Base-by-base conservation (phyloP, 2,888 invertebrate genomes). In the Monochamus alternatus region DNA sequence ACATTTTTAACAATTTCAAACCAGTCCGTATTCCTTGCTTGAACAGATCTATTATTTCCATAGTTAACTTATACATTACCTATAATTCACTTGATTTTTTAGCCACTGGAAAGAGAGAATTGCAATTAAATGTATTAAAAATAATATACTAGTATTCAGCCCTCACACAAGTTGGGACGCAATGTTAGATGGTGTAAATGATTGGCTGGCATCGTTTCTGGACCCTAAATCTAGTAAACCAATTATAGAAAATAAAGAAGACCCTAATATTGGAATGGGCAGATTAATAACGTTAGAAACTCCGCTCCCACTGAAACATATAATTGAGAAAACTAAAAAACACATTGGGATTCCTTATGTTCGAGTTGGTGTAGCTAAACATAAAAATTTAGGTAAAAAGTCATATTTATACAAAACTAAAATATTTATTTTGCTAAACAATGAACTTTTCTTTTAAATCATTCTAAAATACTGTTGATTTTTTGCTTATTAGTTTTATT, bases 161-260 rank as follows among this genome's bases (percentile, higher is more conserved):
- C 98, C 98, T 0, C 98, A 98, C 86, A 98, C 98, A 0, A 92
- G 94, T 62, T 96, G 96, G 93, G 98, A 98, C 89, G 92, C 94
- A 52, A 92, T 96, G 5, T 87, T 90, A 75, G 95, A 95, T 7
- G 98, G 98, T 1, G 95, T 98, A 0, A 98, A 97, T 86, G 98
- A 98, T 88, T 98, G 98, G 97, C 90, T 98, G n/a, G 93, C 95
- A 4, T 91, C 91, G 64, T 92, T 94, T 58, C 95, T 96, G 76
- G 84, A 87, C 78, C 89, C 87, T 5, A 75, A 69, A 64, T 64
- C 43, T 14, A 81, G 74, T 51, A 81, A 74, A 75, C 85, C 87
- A 10, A 82, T 87, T 59, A 55, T 87, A 38, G 78, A 78, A 22
- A 82, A 81, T 43, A 88, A 89, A 47, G 83, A 83, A 62, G 87